Conservation (phyloP, 2,113 vertebrate species). For the Pungitius pungitius region DNA sequence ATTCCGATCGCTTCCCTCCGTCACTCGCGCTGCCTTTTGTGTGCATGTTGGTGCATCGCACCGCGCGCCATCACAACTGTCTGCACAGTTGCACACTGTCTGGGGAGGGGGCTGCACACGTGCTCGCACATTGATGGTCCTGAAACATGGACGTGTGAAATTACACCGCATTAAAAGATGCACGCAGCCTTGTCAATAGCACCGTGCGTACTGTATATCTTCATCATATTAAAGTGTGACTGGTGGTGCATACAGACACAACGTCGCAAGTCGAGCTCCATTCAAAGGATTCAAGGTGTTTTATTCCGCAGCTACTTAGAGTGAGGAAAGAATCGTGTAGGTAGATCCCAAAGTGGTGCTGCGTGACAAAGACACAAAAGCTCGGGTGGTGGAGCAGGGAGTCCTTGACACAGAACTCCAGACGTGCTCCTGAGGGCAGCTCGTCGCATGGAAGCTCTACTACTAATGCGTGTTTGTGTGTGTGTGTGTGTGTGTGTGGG, state of each 20-base stretch:
- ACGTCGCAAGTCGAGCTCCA: too few species aligned
- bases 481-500: not conserved
- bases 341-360: too few species aligned
- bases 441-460: not conserved
- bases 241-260: not conserved
- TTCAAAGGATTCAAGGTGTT: not conserved
- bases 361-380: too few species aligned
- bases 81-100: too few species aligned
- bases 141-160: slow-evolving; percentile 7
- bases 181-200: slow-evolving; percentile 1
- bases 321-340: not conserved
- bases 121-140: not conserved
- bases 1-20: not conserved
- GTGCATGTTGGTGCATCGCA: slow-evolving; percentile 10
- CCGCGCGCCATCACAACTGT: too few species aligned
- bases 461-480: not conserved
- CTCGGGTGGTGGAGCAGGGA: too few species aligned
- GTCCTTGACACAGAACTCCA: slow-evolving; percentile 10
- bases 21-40: slow-evolving; percentile 16
- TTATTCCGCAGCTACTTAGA: not conserved
- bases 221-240: not conserved
- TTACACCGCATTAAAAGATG: slow-evolving; percentile 17
- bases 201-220: not conserved
- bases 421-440: not conserved
- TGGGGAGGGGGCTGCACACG: not conserved